Conservation (phyloP, 2,113 vertebrate species). For the Chaetops frenatus region DNA sequence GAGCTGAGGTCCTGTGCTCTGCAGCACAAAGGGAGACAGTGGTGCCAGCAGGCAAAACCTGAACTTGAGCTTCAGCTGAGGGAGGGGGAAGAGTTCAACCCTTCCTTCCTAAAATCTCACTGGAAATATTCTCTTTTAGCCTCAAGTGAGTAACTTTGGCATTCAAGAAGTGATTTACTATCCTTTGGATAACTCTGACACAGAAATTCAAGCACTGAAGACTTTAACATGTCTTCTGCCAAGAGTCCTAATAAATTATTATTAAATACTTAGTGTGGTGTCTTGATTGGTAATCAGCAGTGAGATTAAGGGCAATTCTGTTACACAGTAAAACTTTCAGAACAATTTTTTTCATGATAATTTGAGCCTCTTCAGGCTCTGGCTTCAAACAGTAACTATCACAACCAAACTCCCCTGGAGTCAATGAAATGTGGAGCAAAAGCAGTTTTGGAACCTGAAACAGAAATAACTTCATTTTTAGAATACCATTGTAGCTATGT, state of each 20-base stretch:
- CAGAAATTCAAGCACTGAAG: background rate
- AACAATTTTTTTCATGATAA: background rate
- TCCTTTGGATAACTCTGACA: background rate
- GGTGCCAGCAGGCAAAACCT: background rate
- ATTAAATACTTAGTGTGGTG: background rate
- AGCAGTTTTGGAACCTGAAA: background rate
- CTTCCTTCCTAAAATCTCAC: background rate
- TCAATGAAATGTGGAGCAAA: background rate
- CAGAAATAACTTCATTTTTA: background rate
- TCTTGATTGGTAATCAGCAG: background rate
- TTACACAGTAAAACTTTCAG: background rate
- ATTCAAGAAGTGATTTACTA: background rate
- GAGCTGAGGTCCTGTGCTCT: background rate
- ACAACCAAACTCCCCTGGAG: background rate
- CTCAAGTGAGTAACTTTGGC: background rate
- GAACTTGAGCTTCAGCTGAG: background rate
- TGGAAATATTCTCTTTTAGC: background rate
- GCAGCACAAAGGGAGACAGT: background rate
- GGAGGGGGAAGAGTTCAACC: background rate
- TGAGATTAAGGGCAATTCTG: background rate
- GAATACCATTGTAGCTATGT: background rate
- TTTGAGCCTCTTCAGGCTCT: background rate
- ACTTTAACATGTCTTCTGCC: background rate
- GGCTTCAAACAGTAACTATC: background rate
- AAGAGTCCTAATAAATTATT: background rate